Base-by-base conservation (phyloP, 1,140 invertebrate species). In the Bradysia coprophila region DNA sequence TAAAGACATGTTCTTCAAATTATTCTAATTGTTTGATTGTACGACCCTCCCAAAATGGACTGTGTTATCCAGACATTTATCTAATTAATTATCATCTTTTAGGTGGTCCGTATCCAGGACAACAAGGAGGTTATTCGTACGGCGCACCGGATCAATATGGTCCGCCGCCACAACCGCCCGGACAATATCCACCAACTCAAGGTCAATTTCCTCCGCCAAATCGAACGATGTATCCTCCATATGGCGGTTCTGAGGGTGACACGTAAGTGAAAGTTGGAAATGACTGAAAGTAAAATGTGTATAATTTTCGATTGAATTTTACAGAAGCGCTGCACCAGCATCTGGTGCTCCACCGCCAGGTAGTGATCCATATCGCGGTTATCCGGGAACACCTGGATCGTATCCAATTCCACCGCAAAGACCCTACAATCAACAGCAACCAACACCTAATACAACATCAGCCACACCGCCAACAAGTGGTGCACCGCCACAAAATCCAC, bases 141-240 rank as follows among this genome's bases (percentile, higher is more conserved):
- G 53, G 54, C 22, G 54, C 57, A 10, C 52, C 55, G 43, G 62
- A 63, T 54, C 63, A 65, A 48, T 66, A 66, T 52, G 64, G 63
- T 47, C 53, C 63, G 16, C 53, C 63, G 16, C 9, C 33, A 6
- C 61, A 57, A 21, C 63, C 64, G 38, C 60, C 66, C 36, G 61
- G 64, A 33, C 66, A 67, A 50, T 68, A 67, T 61, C 70, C 71
- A 52, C 63, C 71, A 45, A 66, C 55, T 69, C 69, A 51, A 63
- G 68, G 65, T 72, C 70, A 63, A 72, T 81, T 73, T 73, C 75
- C 68, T 50, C 73, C 71, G 42, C 74, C 71, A 46, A 73, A 72
- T 59, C 67, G 76, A 65, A 72, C 73, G 49, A 74, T 78, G 48
- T 79, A 79, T 62, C 75, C 75, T 55, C 72, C 78, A 47, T 86